These are phyloP conservation scores for Calephelis virginiensis DNA, from an alignment of 1,140 invertebrate genomes.

Conservation along the genomic window DNA sequence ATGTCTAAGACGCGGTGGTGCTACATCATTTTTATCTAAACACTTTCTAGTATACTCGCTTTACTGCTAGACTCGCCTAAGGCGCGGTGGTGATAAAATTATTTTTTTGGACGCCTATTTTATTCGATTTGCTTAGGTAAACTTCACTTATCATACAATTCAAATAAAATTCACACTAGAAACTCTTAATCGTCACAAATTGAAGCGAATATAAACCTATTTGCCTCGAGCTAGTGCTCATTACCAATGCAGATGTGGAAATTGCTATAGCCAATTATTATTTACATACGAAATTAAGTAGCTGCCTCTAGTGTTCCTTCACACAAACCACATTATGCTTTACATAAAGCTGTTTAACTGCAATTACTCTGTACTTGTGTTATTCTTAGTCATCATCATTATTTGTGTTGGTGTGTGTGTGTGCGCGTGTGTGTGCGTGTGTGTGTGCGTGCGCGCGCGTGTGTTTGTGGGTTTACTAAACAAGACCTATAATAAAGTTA, in stretches of 20 bases:
- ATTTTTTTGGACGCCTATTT: background rate
- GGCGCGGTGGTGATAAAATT: background rate
- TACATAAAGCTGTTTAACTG: background rate
- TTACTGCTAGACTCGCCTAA: no score
- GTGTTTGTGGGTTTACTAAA: no score
- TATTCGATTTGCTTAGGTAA: background rate
- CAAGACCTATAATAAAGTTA: no score
- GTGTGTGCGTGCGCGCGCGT: no score
- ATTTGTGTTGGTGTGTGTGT: no score
- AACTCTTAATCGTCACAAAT: slow-evolving; percentile 9
- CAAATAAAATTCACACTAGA: slow-evolving; percentile 4
- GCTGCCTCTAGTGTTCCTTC: background rate
- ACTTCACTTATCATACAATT: background rate
- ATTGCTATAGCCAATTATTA: slow-evolving; percentile 13
- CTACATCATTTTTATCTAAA: no score
- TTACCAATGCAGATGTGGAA: slow-evolving; percentile 14
- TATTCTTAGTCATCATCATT: no score
- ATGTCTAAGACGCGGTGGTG: no score
- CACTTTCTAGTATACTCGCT: no score
- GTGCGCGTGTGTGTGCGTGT: background rate
- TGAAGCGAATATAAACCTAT: slow-evolving; percentile 15
- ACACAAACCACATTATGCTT: background rate
- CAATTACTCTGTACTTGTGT: no score
- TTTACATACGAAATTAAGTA: slow-evolving; percentile 16
- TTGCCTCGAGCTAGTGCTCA: slow-evolving; percentile 8